phyloP scores from a whole-genome alignment of 2,113 vertebrate species.

The Syngnathus typhle region DNA sequence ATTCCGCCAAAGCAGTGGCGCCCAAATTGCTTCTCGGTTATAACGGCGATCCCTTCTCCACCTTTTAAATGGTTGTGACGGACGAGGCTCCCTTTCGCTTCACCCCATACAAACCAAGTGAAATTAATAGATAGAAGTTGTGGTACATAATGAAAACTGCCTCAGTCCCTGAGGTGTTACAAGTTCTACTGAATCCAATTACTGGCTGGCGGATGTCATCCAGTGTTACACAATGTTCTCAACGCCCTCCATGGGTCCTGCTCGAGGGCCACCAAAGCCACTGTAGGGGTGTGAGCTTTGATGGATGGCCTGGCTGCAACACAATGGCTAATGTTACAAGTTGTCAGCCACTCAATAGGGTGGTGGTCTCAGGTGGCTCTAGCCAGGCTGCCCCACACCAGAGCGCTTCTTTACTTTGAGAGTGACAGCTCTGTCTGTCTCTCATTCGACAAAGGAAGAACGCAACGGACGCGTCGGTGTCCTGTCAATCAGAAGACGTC shows the following conservation, averaged over 20 bases:
- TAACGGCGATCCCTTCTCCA: too few relatives aligned
- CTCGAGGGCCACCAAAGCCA: constrained; percentile 32
- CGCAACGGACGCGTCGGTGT: constrained; percentile 30
- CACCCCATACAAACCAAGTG: constrained; percentile 19
- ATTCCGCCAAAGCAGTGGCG: too few relatives aligned
- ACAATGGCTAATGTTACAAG: constrained; percentile 57
- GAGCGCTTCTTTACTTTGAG: constrained; percentile 32
- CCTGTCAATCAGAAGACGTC: constrained; percentile 38
- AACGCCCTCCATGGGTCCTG: constrained; percentile 40
- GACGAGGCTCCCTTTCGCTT: constrained; percentile 12
- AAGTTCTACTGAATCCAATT: constrained; percentile 45
- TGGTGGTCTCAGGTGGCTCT: constrained; percentile 53
- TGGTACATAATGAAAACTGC: constrained; percentile 21
- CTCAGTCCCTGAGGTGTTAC: constrained; percentile 28
- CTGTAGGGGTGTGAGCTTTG: constrained; percentile 38
- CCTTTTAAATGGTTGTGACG: constrained; percentile 9
- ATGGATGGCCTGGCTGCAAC: constrained; percentile 53
- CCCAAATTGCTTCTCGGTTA: too few relatives aligned
- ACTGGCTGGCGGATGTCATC: constrained; percentile 40
- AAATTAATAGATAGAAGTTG: constrained; percentile 18
- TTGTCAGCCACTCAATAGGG: constrained; percentile 56
- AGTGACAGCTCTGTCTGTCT: constrained; percentile 45
- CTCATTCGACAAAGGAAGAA: constrained; percentile 33
- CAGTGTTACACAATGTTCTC: constrained; percentile 38
- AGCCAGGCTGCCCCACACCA: constrained; percentile 31